Evolutionary conservation across 2,113 vertebrate genomes (phyloP), one percentile per base, ranked within the genome.

Genomic region (Xerus inauris): DNA sequence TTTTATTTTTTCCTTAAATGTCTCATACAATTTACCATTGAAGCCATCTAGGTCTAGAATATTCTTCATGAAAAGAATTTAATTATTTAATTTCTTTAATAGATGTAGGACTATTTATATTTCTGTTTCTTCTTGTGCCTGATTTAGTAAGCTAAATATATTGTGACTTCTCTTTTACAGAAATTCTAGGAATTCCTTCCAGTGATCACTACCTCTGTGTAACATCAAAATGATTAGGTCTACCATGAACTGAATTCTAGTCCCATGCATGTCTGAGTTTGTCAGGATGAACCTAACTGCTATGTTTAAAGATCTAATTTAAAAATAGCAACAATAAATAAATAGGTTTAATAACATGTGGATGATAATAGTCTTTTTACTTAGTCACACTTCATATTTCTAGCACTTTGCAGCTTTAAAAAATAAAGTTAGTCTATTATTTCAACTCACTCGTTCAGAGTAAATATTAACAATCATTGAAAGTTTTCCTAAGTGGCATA

Each of bases 1-100:
- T 79, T 94, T 79, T 42, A 83, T 91, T 95, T 94, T 94, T 95
- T 54, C 76, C 45, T 95, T 86, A 85, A 79, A 54, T 79, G 26
- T 89, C 89, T 93, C 40, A 26, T 30, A 71, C 13, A 87, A 62
- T 84, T 93, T 90, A 96, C n/a, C 42, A 84, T 1, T 49, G 51
- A 96, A 42, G 30, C 10, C 51, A 87, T 81, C 65, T 90, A 26
- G 13, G 8, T 75, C 64, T 90, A 90, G 59, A 94, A 79, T 82
- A 42, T 67, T 92, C 71, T 87, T 94, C 49, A 62, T 76, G 92
- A 49, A 95, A 94, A 90, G 17, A 8, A 94, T 87, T 87, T 89
- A 95, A 57, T 83, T 86, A 85, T 80, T 95, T 95, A 51, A 87
- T 64, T 87, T 54, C 22, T 35, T 88, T 94, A 89, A 79, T 62